Percentiles rank a stretch among this genome's conserved stretches.
These are phyloP conservation scores for Elephantulus edwardii DNA, from an alignment of 2,113 vertebrate genomes.

Conservation along the genomic window DNA sequence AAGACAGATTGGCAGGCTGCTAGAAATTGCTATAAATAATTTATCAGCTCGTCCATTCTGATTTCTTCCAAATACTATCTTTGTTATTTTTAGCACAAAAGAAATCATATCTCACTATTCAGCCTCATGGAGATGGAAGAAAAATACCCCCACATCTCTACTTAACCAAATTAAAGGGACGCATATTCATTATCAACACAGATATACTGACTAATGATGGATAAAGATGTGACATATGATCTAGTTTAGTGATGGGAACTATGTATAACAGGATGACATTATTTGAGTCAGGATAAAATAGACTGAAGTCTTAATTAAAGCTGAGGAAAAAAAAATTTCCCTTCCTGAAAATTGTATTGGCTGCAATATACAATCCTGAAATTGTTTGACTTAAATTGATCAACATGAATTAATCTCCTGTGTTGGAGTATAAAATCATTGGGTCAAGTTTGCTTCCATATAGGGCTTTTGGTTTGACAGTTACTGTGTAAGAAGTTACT, in stretches of 20 bases:
- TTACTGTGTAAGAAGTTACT: neutral
- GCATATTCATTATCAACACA: conserved; percentile 31
- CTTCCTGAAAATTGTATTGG: neutral
- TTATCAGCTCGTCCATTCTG: conserved; percentile 81
- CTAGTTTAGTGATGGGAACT: neutral
- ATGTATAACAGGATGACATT: neutral
- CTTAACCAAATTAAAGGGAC: conserved; percentile 70
- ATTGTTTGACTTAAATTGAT: conserved; percentile 22
- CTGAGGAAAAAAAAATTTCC: conserved; percentile 2
- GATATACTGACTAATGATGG: conserved; percentile 30
- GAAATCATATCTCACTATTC: conserved; percentile 73
- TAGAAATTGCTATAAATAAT: conserved; percentile 84
- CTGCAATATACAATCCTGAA: neutral
- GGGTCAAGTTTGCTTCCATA: neutral
- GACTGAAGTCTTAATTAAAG: neutral
- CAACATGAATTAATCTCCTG: neutral
- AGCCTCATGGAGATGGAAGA: conserved; percentile 65
- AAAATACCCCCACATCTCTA: conserved; percentile 68
- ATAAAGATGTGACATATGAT: neutral
- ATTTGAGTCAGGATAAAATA: neutral
- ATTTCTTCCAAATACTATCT: conserved; percentile 82
- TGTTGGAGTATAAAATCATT: neutral
- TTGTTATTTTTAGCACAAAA: conserved; percentile 85
- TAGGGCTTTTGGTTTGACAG: neutral
- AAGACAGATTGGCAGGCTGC: conserved; percentile 80